Base-by-base conservation (phyloP, 2,797 vertebrate genomes). In the Numenius phaeopus region DNA sequence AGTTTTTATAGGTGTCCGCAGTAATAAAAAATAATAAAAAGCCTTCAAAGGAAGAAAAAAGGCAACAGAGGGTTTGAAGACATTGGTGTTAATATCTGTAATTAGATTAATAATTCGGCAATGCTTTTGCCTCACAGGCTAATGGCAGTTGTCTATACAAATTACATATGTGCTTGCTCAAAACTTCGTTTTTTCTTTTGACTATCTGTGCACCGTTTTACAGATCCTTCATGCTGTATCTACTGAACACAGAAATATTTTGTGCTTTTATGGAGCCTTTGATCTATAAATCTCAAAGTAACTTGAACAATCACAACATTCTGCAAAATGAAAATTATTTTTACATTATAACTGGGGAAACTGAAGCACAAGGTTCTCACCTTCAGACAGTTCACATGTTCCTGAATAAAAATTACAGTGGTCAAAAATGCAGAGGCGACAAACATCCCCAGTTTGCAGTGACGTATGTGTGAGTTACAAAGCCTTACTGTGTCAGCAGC, bases 81-180 rank as follows among this genome's bases (percentile, higher is more conserved):
- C 76, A 97, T 78, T 97, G 94, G 57, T 57, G 92, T 95, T 95
- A 96, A 94, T 94, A 97, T 93, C 92, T 92, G 67, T 96, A 97
- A 94, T 97, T 96, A 97, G 64, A 67, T 96, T 93, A 89, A 94
- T 96, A 96, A 96, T 94, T 95, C 70, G 76, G 76, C 64, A 72
- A 89, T 87, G 89, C 32, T 76, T 93, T n/a, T 59, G 40, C 73
- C 65, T 97, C 47, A n/a, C n/a, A 69, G 19, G 21, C 75, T 97
- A 95, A 93, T 52, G 44, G 69, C n/a, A 92, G 58, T 66, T 82
- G 39, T 66, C 89, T 94, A 50, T 20, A 89, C 83, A 93, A 96
- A 91, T 61, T 92, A 70, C 54, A 54, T 34, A 50, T 19, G 29
- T 37, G 46, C 10, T 86, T 76, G 32, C 40, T 92, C 75, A 84